These are phyloP conservation scores for Hemaris fuciformis DNA, from an alignment of 2,888 invertebrate genomes.

Conservation along the genomic window DNA sequence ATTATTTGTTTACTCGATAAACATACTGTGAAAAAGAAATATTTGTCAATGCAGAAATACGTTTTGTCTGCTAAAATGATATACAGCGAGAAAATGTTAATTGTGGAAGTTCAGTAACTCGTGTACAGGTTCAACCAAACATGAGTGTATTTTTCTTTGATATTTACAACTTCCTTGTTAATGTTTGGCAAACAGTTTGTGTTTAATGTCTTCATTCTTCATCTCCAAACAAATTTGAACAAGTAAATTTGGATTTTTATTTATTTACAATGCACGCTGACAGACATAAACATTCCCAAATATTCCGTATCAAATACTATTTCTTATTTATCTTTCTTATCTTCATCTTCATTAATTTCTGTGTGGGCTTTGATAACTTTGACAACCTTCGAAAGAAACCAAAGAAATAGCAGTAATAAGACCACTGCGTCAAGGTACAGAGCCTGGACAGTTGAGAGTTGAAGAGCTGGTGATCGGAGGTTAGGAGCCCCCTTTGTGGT, in stretches of 20 bases:
- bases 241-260: background rate
- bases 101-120: background rate
- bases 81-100: background rate
- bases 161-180: background rate
- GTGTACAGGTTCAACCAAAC: background rate
- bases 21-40: too few relatives aligned
- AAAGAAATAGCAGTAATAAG: slow-evolving; percentile 35
- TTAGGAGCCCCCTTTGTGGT: slow-evolving; percentile 38
- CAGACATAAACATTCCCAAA: background rate
- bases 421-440: slow-evolving; percentile 43
- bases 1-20: too few relatives aligned
- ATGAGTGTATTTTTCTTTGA: background rate
- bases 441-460: slow-evolving; percentile 35
- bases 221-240: background rate
- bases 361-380: slow-evolving; percentile 46
- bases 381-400: slow-evolving; percentile 50
- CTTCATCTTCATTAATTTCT: slow-evolving; percentile 27
- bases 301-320: background rate
- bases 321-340: slow-evolving; percentile 36
- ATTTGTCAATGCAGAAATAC: too few relatives aligned
- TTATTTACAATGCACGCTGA: slow-evolving; percentile 5
- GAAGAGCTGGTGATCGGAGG: slow-evolving; percentile 45
- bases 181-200: background rate
- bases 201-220: background rate
- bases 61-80: too few relatives aligned